Base-by-base conservation (phyloP, 1,140 invertebrate genomes). In the Aphaenogaster floridana region DNA sequence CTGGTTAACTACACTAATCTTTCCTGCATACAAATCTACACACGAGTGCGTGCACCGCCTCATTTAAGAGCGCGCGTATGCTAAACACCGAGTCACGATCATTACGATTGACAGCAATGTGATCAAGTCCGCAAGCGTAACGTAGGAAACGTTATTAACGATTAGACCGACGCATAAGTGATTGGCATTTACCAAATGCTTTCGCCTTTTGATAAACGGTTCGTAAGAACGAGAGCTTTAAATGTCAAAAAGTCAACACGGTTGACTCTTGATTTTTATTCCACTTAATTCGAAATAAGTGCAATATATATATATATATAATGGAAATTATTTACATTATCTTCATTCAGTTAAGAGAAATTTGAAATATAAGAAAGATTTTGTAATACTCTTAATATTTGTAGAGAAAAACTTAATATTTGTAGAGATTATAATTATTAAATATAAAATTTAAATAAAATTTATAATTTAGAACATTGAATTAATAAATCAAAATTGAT, bases 81-180 rank as follows among this genome's bases (percentile, higher is more conserved):
- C 28, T 61, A 74, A 74, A 13, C 69, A 61, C 72, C 28, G 28
- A 74, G 54, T 74, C 54, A 36, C 54, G 68, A 74, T 74, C 52
- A 83, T 83, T 83, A 83, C 52, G 80, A 83, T 36, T 72, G 54
- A 76, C 80, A 50, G 28, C 54, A 45, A 48, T 21, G 28, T 74
- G 54, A 36, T 76, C 69, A 54, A 61, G 13, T 76, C 69, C 36
- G 63, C 45, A 9, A 63, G 69, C 68, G 57, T 76, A 50, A 61
- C 17, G 54, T 34, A 74, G 68, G 54, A 48, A 76, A 84, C 13
- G 48, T 84, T 76, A 76, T 74, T 84, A 76, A 17, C 42, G 42
- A 34, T 83, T 83, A 28, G 28, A 72, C 0, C 52, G 42, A 15
- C n/a, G 39, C 28, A 21, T 3, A 45, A 59, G 52, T 48, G 52